A percentile compares a stretch with the other conserved stretches of the same genome.
These are phyloP conservation scores for Microctenopoma lineatum DNA, from an alignment of 2,797 vertebrate species.

Conservation along the genomic window DNA sequence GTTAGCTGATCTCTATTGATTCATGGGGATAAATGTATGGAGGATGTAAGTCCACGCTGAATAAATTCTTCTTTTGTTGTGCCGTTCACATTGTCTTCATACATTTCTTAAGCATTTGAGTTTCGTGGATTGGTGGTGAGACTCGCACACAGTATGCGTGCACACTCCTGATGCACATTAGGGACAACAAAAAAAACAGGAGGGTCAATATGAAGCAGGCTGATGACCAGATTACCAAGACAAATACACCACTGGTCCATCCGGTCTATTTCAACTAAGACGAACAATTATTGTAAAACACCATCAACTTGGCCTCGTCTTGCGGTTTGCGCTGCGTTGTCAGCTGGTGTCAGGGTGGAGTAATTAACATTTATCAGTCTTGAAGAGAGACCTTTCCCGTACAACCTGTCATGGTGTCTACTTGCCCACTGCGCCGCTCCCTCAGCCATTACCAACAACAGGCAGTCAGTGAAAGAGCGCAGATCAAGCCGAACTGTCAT, in stretches of 20 bases:
- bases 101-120: constrained; percentile 19
- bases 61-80: constrained; percentile 29
- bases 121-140: constrained; percentile 4
- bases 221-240: constrained; percentile 1
- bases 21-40: constrained; percentile 57
- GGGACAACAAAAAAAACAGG: background rate
- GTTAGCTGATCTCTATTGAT: constrained; percentile 66
- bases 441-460: constrained; percentile 73
- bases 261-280: background rate
- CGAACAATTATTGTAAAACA: background rate
- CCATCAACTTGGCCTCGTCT: constrained; percentile 38
- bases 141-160: too few relatives aligned
- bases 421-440: constrained; percentile 56
- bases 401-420: constrained; percentile 69
- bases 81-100: constrained; percentile 22
- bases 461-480: constrained; percentile 50
- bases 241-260: background rate
- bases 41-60: constrained; percentile 33
- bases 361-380: constrained; percentile 87
- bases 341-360: constrained; percentile 74
- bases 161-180: background rate
- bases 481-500: constrained; percentile 64
- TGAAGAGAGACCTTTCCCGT: constrained; percentile 76
- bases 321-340: constrained; percentile 50
- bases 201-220: constrained; percentile 13